phyloP scores from a whole-genome alignment of 2,888 invertebrate genomes.

The Prenolepis imparis region DNA sequence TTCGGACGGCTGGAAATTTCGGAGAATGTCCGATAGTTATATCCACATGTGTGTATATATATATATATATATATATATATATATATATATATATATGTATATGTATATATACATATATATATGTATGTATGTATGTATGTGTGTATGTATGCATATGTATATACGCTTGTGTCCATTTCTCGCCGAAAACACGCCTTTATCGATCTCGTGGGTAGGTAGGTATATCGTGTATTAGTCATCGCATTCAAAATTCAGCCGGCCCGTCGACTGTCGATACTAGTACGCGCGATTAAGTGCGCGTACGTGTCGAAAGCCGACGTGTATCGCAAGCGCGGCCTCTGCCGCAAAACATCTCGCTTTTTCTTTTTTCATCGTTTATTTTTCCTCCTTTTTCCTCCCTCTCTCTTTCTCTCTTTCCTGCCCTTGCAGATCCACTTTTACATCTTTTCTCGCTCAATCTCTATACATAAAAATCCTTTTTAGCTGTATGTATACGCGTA shows the following conservation, averaged over 20 bases:
- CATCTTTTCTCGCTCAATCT: conserved; percentile 15
- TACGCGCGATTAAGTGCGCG: conserved; percentile 56
- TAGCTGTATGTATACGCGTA: conserved; percentile 39
- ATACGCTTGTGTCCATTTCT: conserved; percentile 62
- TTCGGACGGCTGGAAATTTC: conserved; percentile 31
- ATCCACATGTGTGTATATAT: background rate
- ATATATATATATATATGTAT: too few relatives aligned
- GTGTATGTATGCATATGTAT: too few relatives aligned
- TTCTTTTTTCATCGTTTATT: background rate
- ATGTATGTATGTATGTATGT: too few relatives aligned
- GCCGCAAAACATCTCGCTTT: conserved; percentile 39
- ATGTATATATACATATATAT: too few relatives aligned
- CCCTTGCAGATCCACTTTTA: conserved; percentile 1
- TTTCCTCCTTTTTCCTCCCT: background rate
- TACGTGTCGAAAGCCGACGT: conserved; percentile 29
- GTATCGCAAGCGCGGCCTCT: conserved; percentile 30
- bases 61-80: too few relatives aligned
- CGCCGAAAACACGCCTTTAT: conserved; percentile 48
- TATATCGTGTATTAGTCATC: conserved; percentile 56
- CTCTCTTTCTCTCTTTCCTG: background rate
- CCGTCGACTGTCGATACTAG: conserved; percentile 16
- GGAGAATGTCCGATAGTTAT: conserved; percentile 41
- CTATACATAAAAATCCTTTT: conserved; percentile 54
- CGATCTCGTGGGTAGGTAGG: conserved; percentile 32
- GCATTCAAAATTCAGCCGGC: conserved; percentile 41